Evolutionary conservation across 2,113 vertebrate genomes (phyloP).

Genomic region (Orcinus orca): DNA sequence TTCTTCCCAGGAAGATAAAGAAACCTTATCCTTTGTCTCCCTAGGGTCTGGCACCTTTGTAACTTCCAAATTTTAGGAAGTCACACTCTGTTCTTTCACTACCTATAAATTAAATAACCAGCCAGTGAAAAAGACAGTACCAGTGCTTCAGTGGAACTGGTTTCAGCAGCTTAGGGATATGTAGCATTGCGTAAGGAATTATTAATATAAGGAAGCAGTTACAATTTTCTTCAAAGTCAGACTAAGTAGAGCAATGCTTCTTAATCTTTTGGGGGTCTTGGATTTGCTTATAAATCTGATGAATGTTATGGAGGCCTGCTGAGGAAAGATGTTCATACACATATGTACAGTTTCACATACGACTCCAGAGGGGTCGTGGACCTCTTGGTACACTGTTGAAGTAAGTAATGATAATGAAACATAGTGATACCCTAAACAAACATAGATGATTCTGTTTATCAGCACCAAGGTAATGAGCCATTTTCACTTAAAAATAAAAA

Average conservation of each 20-base stretch:
- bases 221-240: background rate
- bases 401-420: background rate
- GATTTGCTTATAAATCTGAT: background rate
- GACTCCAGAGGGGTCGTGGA: background rate
- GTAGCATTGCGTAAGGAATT: background rate
- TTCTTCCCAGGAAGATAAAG: background rate
- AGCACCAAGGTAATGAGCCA: background rate
- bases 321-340: background rate
- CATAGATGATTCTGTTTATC: background rate
- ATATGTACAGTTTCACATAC: background rate
- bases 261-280: background rate
- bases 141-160: background rate
- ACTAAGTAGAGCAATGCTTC: background rate
- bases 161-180: background rate
- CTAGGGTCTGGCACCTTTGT: background rate
- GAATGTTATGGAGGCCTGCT: background rate
- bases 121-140: background rate
- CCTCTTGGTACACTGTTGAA: background rate
- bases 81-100: background rate
- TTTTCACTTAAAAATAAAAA: slow-evolving; percentile 39
- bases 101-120: background rate
- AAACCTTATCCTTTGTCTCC: background rate
- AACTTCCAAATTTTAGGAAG: background rate
- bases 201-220: background rate
- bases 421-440: background rate